Percentiles rank a stretch among this genome's conserved stretches.
Evolutionary conservation across 2,888 invertebrate species (phyloP).

Genomic region (Cabera pusaria): DNA sequence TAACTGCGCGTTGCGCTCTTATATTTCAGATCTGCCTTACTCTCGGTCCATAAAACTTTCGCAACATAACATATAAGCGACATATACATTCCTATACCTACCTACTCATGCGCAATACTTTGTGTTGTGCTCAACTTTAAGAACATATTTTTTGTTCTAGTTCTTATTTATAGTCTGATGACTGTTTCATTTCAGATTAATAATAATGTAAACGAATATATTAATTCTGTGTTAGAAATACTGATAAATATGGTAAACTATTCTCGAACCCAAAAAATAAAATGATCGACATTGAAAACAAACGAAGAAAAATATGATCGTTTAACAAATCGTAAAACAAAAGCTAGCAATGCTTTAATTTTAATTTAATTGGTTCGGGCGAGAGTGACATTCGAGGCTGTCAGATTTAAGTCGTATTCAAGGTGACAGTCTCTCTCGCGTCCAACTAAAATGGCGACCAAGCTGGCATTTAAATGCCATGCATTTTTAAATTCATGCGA

Average conservation of each 20-base stretch:
- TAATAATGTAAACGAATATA: no score
- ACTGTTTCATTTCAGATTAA: no score
- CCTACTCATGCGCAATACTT: conserved; percentile 11
- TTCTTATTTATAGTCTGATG: no score
- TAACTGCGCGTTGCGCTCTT: conserved; percentile 55
- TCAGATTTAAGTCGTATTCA: conserved; percentile 81
- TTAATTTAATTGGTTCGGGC: conserved; percentile 69
- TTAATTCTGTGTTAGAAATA: no score
- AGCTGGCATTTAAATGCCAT: conserved; percentile 82
- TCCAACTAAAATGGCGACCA: conserved; percentile 76
- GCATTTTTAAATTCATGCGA: conserved; percentile 79
- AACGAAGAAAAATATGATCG: no score
- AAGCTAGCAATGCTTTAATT: conserved; percentile 62
- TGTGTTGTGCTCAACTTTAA: conserved; percentile 1
- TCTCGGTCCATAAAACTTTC: conserved; percentile 57
- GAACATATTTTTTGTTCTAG: background rate
- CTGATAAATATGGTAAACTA: no score
- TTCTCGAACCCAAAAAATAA: no score
- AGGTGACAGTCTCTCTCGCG: conserved; percentile 79
- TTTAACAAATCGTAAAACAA: conserved; percentile 35
- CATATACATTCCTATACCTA: no score
- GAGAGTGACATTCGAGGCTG: conserved; percentile 79
- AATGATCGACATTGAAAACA: no score
- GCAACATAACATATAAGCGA: conserved; percentile 41
- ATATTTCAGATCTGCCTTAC: conserved; percentile 56